Evolutionary conservation across 1,140 invertebrate genomes (phyloP).

Genomic region (Sycophila sp.): DNA sequence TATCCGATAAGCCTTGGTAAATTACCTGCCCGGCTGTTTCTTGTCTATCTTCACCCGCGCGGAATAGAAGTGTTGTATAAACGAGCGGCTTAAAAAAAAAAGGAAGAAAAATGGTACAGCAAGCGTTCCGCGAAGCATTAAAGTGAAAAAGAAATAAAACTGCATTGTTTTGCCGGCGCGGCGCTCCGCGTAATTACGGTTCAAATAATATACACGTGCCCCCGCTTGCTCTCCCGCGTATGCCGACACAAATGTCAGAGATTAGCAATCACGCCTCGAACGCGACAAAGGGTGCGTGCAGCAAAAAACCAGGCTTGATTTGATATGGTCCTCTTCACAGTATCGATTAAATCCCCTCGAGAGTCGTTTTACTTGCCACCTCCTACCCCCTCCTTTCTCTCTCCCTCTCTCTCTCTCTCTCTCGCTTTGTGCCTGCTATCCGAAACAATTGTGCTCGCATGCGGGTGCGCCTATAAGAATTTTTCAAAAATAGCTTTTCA

Average conservation of each 20-base stretch:
- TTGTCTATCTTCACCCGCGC: too few relatives aligned
- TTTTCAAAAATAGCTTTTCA: too few relatives aligned
- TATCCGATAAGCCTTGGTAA: too few relatives aligned
- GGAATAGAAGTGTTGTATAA: too few relatives aligned
- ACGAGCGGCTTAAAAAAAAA: too few relatives aligned
- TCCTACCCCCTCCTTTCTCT: neutral
- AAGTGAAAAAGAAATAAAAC: too few relatives aligned
- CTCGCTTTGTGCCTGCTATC: too few relatives aligned
- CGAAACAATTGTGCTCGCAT: too few relatives aligned
- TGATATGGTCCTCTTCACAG: conserved; percentile 46
- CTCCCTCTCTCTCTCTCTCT: too few relatives aligned
- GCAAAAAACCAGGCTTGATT: conserved; percentile 44
- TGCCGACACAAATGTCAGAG: neutral
- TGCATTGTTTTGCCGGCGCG: neutral
- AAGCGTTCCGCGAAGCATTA: neutral
- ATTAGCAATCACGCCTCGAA: conserved; percentile 36
- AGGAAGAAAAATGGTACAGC: neutral
- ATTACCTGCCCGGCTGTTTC: too few relatives aligned
- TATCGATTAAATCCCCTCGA: conserved; percentile 50
- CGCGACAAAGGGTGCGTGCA: conserved; percentile 36
- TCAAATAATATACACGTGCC: too few relatives aligned
- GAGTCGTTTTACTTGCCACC: too few relatives aligned
- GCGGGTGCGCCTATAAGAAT: neutral
- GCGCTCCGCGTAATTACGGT: neutral
- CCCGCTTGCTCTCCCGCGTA: neutral